Conservation (phyloP, 2,797 vertebrate species). For the Cephalopachus bancanus region DNA sequence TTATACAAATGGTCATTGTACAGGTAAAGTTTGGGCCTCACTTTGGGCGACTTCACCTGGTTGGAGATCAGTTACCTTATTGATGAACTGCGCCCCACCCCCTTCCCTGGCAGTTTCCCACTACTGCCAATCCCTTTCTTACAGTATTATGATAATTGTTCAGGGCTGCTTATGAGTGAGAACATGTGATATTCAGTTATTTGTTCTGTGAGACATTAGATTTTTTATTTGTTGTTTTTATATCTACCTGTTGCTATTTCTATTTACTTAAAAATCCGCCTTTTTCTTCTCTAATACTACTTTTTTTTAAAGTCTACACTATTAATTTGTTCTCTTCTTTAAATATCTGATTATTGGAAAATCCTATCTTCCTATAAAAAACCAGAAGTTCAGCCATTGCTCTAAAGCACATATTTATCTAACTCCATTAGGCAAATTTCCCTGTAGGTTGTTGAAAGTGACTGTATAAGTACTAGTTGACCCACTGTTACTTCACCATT, state of each 20-base stretch:
- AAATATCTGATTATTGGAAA: neutral
- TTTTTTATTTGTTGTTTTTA: neutral
- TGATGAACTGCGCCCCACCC: no score
- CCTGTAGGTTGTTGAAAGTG: neutral
- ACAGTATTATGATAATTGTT: no score
- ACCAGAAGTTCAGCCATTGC: neutral
- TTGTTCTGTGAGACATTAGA: no score
- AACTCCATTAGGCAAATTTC: neutral
- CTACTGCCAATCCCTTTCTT: no score
- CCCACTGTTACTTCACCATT: neutral
- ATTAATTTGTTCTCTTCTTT: neutral
- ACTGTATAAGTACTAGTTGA: neutral
- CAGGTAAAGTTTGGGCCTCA: no score
- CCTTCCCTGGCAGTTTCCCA: no score
- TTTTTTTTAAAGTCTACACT: neutral
- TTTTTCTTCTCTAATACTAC: neutral
- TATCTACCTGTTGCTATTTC: neutral
- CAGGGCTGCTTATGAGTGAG: no score
- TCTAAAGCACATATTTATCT: neutral
- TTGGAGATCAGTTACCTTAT: no score
- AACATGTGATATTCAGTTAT: no score
- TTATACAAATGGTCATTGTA: no score
- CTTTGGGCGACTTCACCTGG: no score
- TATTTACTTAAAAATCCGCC: neutral
- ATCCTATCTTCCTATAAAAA: neutral